Percentiles rank a stretch among this genome's conserved stretches.
These are phyloP conservation scores for Perdita meconis DNA, from an alignment of 2,888 invertebrate genomes.

Conservation along the genomic window DNA sequence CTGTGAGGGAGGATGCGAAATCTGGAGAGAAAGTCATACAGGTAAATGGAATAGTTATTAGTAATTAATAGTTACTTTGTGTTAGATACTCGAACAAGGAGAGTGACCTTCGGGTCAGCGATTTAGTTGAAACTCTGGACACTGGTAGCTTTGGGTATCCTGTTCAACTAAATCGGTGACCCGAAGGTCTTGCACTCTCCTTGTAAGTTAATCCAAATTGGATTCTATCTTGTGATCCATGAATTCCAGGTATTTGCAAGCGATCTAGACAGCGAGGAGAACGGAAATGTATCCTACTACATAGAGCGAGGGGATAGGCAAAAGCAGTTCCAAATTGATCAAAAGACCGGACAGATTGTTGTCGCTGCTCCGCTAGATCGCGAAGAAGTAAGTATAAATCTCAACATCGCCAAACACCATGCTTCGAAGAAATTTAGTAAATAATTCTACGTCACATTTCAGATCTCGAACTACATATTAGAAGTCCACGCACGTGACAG, in stretches of 20 bases:
- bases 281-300: slow-evolving; percentile 92
- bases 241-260: slow-evolving; percentile 88
- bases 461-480: slow-evolving; percentile 88
- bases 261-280: slow-evolving; percentile 93
- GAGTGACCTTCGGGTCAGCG: too few relatives aligned
- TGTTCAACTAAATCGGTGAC: too few relatives aligned
- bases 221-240: too few relatives aligned
- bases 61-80: too few relatives aligned
- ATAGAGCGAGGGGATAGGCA: slow-evolving; percentile 91
- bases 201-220: too few relatives aligned
- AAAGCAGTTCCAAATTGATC: slow-evolving; percentile 92
- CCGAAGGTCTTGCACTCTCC: too few relatives aligned
- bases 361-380: slow-evolving; percentile 92
- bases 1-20: slow-evolving; percentile 92
- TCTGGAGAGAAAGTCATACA: slow-evolving; percentile 90
- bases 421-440: not conserved
- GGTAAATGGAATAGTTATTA: slow-evolving; percentile 84
- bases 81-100: too few relatives aligned
- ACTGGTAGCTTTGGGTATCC: too few relatives aligned
- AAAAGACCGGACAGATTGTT: slow-evolving; percentile 90
- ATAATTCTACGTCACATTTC: slow-evolving; percentile 56
- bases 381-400: slow-evolving; percentile 87
- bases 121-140: too few relatives aligned
- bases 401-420: not conserved
- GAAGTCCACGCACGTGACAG: slow-evolving; percentile 93